Conservation (phyloP, 2,888 invertebrate species). For the Acleris sparsana region DNA sequence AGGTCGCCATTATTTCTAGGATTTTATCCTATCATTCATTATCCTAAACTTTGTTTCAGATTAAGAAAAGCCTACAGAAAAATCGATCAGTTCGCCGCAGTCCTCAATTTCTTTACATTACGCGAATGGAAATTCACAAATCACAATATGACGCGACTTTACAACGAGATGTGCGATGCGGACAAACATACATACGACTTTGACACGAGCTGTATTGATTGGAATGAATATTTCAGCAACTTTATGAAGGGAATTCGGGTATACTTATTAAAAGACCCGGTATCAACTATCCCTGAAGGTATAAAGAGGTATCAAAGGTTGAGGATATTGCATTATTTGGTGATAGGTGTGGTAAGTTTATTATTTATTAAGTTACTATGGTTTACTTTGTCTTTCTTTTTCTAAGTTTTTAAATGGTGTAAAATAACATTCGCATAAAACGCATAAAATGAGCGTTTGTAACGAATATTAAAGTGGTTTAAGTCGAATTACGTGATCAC, state of each 20-base stretch:
- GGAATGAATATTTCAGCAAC: constrained; percentile 87
- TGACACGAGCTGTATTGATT: constrained; percentile 85
- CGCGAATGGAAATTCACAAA: constrained; percentile 89
- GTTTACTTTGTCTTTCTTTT: constrained; percentile 17
- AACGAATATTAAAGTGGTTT: neutral
- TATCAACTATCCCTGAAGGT: constrained; percentile 85
- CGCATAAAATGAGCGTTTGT: neutral
- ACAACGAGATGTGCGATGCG: constrained; percentile 77
- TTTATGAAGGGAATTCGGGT: constrained; percentile 88
- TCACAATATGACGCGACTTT: constrained; percentile 80
- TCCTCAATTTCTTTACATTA: constrained; percentile 88
- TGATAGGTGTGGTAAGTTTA: constrained; percentile 43
- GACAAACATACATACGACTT: constrained; percentile 86
- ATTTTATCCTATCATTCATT: no score
- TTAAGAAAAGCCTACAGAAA: constrained; percentile 88
- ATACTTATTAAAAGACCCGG: constrained; percentile 89
- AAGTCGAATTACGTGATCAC: neutral
- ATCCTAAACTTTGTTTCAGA: constrained; percentile 68
- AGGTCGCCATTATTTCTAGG: no score
- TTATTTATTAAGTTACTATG: constrained; percentile 35
- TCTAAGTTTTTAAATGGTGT: neutral
- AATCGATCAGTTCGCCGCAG: constrained; percentile 88
- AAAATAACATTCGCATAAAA: no score
- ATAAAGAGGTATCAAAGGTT: constrained; percentile 67
- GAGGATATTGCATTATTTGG: constrained; percentile 53